These are phyloP conservation scores for Drosophila biarmipes DNA, from an alignment of 1,140 invertebrate genomes.

Conservation along the genomic window DNA sequence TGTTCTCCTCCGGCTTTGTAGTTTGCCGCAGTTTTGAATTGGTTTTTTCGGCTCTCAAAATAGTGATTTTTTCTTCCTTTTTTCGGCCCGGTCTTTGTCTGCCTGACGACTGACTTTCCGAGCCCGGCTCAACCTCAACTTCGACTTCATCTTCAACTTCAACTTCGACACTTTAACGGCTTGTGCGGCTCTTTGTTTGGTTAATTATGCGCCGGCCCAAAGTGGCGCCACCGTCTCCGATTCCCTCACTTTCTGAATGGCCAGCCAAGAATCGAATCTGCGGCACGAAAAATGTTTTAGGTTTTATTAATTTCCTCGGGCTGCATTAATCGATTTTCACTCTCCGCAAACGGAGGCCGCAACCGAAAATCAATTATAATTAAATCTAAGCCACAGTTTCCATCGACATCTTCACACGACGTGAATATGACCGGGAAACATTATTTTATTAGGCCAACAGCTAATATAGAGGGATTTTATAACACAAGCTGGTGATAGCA, in stretches of 20 bases:
- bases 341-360: slow-evolving; percentile 26
- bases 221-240: slow-evolving; percentile 55
- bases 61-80: slow-evolving; percentile 50
- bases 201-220: slow-evolving; percentile 73
- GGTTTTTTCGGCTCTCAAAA: slow-evolving; percentile 67
- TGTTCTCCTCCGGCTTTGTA: slow-evolving; percentile 55
- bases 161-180: slow-evolving; percentile 76
- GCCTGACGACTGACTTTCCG: slow-evolving; percentile 48
- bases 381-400: slow-evolving; percentile 37
- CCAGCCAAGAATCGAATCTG: slow-evolving; percentile 3
- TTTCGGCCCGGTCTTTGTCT: slow-evolving; percentile 43
- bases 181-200: slow-evolving; percentile 74
- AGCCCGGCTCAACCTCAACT: slow-evolving; percentile 33
- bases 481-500: no score
- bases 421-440: background rate
- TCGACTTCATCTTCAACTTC: slow-evolving; percentile 53
- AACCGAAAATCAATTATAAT: slow-evolving; percentile 71
- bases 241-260: background rate
- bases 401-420: slow-evolving; percentile 20
- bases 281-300: slow-evolving; percentile 30
- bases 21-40: slow-evolving; percentile 79
- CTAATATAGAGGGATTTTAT: no score
- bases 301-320: slow-evolving; percentile 69
- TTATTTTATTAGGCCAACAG: background rate
- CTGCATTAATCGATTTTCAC: slow-evolving; percentile 74